Evolutionary conservation across 2,888 invertebrate genomes (phyloP), one percentile per base, ranked within the genome.

Genomic region (Oscheius myriophilus): DNA sequence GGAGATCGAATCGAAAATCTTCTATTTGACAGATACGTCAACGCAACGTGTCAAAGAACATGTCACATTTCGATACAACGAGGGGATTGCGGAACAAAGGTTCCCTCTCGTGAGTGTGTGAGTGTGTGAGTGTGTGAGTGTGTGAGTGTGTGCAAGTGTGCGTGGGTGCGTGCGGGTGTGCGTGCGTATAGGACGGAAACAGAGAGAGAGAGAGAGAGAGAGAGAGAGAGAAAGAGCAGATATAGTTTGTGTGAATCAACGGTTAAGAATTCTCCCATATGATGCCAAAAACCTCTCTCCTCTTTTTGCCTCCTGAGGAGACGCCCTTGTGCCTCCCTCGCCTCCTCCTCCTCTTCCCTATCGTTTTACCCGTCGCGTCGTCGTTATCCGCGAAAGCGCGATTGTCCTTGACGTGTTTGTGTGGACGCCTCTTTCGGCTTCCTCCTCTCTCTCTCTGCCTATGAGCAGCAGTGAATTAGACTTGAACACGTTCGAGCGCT

Each of bases 371-470:
- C 41, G 41, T 11, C 3, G 23, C 42, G 45, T 14, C 21, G 42
- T 43, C 18, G 9, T 23, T 18, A 11, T 18, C 23, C 49, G 49
- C 11, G 49, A 18, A 11, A 18, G 21, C 12, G 43, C n/a, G 26
- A 57, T 57, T 57, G 57, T 57, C 57, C 57, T 57, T 57, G 57
- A 57, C 57, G 57, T 42, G 57, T 42, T 23, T 57, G 41, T 39
- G n/a, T 33, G 26, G 43, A 14, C 41, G 33, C 25, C 33, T 25
- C 26, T 25, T 33, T 12, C n/a, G 33, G 33, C 33, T 49, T 49
- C 23, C 21, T 18, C 49, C 49, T 46, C 18, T 18, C 46, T 46
- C 49, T 11, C 23, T 49, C 49, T 23, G 49, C 16, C 45, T n/a
- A 18, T 23, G 18, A 21, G 49, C 23, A 49, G 49, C 18, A 33